phyloP scores from a whole-genome alignment of 2,888 invertebrate genomes.

The Chrysolina americana region DNA sequence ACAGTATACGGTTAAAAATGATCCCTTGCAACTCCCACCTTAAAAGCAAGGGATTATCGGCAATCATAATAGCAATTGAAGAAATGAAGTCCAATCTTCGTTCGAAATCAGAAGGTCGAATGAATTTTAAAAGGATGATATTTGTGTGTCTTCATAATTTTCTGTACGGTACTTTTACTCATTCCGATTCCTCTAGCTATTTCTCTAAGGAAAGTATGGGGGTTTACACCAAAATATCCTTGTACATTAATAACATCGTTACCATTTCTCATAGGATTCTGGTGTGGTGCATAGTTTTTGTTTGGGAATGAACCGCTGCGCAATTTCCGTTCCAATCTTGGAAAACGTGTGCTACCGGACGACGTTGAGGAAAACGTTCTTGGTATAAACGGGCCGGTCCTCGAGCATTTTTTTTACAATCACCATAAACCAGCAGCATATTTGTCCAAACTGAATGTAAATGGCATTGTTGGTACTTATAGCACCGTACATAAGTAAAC shows the following conservation, averaged over 20 bases:
- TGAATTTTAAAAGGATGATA: neutral
- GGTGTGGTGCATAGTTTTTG: neutral
- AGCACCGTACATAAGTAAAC: too few species aligned
- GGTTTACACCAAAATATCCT: neutral
- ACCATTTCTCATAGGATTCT: neutral
- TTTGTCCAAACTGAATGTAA: neutral
- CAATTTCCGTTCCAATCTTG: too few species aligned
- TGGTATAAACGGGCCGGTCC: too few species aligned
- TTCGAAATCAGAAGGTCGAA: neutral
- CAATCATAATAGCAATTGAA: neutral
- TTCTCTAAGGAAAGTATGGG: neutral
- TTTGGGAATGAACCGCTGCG: too few species aligned
- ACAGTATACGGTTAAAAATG: too few species aligned
- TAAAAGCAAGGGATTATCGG: neutral
- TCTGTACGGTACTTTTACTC: neutral
- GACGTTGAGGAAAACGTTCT: too few species aligned
- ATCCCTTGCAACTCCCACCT: too few species aligned
- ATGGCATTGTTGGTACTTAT: too few species aligned
- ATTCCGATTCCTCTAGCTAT: neutral
- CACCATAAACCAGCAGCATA: neutral
- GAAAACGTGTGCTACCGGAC: too few species aligned
- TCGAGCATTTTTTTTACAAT: neutral
- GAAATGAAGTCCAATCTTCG: neutral
- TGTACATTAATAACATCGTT: neutral
- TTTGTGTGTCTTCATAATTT: neutral